A percentile compares a stretch with the other conserved stretches of the same genome.
Evolutionary conservation across 2,888 invertebrate genomes (phyloP).

Genomic region (Xylota segnis): DNA sequence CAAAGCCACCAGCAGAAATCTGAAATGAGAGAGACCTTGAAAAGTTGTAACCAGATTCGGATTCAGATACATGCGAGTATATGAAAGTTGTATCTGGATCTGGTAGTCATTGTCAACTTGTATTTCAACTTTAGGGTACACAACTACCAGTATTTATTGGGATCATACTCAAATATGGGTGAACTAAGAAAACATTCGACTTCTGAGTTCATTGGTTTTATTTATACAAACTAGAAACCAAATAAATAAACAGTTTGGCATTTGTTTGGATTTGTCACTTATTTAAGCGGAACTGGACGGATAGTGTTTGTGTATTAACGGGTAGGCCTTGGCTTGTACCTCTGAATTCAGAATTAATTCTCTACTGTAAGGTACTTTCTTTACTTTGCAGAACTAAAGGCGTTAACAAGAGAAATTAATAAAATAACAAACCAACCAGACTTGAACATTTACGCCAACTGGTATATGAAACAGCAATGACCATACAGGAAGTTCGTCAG

Average conservation of each 20-base stretch:
- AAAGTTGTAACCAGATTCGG: conserved; percentile 48
- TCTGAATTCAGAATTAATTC: too few relatives aligned
- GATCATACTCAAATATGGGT: neutral
- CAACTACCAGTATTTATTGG: neutral
- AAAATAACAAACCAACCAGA: too few relatives aligned
- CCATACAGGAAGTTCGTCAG: too few relatives aligned
- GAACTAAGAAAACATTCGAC: conserved; percentile 8
- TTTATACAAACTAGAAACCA: neutral
- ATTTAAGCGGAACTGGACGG: too few relatives aligned
- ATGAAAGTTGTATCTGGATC: conserved; percentile 62
- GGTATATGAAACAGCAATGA: too few relatives aligned
- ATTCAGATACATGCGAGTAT: conserved; percentile 21
- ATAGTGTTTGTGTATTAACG: too few relatives aligned
- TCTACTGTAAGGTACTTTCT: too few relatives aligned
- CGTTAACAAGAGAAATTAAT: too few relatives aligned
- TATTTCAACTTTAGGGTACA: conserved; percentile 30
- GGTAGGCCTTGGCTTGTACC: too few relatives aligned
- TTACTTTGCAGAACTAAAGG: too few relatives aligned
- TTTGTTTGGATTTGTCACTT: neutral
- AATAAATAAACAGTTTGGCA: neutral
- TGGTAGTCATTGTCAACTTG: conserved; percentile 56
- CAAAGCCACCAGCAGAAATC: neutral
- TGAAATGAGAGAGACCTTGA: conserved; percentile 52
- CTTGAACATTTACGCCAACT: too few relatives aligned
- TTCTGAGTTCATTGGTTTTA: conserved; percentile 48